These are phyloP conservation scores for Lepidochrysops patricia DNA, from an alignment of 2,888 invertebrate species.

Conservation along the genomic window DNA sequence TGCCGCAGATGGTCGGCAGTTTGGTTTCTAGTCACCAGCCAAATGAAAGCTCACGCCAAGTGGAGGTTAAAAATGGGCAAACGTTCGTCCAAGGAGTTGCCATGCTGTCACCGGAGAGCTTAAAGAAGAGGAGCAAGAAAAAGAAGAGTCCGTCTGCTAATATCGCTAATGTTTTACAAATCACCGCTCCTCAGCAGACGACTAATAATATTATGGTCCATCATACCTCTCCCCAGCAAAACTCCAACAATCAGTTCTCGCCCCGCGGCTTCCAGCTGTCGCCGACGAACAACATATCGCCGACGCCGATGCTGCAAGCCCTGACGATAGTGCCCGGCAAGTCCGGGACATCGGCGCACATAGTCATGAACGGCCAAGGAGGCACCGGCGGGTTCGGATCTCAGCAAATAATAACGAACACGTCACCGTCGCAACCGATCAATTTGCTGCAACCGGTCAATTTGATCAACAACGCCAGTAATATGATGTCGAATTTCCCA, in stretches of 20 bases:
- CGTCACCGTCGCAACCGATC: constrained; percentile 76
- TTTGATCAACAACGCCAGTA: constrained; percentile 80
- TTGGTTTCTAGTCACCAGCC: constrained; percentile 73
- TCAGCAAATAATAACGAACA: constrained; percentile 79
- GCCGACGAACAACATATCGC: constrained; percentile 78
- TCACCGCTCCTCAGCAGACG: constrained; percentile 79
- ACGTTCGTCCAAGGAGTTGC: constrained; percentile 55
- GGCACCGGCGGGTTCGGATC: constrained; percentile 75
- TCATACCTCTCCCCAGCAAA: constrained; percentile 62
- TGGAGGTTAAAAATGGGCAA: constrained; percentile 69
- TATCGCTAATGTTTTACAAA: constrained; percentile 81
- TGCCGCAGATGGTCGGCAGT: constrained; percentile 81
- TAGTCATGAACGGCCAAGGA: constrained; percentile 84
- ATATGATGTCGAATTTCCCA: constrained; percentile 83
- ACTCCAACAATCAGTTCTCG: constrained; percentile 74
- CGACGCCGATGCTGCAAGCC: constrained; percentile 82
- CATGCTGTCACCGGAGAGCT: constrained; percentile 80
- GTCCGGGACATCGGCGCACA: constrained; percentile 81
- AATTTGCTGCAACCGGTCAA: constrained; percentile 88
- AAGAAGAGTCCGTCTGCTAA: constrained; percentile 81
- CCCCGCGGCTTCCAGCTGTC: constrained; percentile 85
- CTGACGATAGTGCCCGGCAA: constrained; percentile 85
- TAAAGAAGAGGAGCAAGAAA: constrained; percentile 80
- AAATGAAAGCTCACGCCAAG: constrained; percentile 64
- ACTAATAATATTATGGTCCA: constrained; percentile 76